A percentile compares a stretch with the other conserved stretches of the same genome.
These are phyloP conservation scores for Drosophila auraria DNA, from an alignment of 1,140 invertebrate genomes.

Conservation along the genomic window DNA sequence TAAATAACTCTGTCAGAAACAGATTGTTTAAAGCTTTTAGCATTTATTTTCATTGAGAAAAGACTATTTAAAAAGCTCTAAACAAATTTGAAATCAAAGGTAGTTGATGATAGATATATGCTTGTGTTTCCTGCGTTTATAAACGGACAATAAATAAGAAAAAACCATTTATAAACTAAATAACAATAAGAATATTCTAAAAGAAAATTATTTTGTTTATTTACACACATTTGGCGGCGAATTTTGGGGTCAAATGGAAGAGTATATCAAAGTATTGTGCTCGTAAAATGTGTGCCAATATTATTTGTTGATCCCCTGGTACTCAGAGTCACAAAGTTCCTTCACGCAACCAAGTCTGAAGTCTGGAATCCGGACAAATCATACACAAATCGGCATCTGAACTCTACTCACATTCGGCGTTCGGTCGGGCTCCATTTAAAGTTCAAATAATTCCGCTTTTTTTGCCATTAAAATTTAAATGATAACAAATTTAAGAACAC, in stretches of 20 bases:
- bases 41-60: neutral
- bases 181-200: neutral
- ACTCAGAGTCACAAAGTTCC: neutral
- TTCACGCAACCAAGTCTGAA: neutral
- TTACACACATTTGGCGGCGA: constrained; percentile 5
- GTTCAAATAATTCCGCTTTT: neutral
- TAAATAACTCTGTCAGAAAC: neutral
- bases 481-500: constrained; percentile 38
- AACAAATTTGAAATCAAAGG: neutral
- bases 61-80: neutral
- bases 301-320: neutral
- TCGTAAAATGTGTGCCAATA: neutral
- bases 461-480: constrained; percentile 45
- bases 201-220: neutral
- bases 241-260: constrained; percentile 4
- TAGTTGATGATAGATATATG: neutral
- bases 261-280: neutral
- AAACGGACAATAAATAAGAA: too few relatives aligned
- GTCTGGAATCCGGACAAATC: neutral
- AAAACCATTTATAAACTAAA: neutral
- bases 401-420: constrained; percentile 2
- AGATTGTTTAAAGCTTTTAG: neutral
- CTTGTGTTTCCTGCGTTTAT: constrained; percentile 1
- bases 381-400: constrained; percentile 1
- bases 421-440: neutral